Evolutionary conservation across 2,888 invertebrate genomes (phyloP), one percentile per base, ranked within the genome.

Genomic region (Pimpla rufipes): DNA sequence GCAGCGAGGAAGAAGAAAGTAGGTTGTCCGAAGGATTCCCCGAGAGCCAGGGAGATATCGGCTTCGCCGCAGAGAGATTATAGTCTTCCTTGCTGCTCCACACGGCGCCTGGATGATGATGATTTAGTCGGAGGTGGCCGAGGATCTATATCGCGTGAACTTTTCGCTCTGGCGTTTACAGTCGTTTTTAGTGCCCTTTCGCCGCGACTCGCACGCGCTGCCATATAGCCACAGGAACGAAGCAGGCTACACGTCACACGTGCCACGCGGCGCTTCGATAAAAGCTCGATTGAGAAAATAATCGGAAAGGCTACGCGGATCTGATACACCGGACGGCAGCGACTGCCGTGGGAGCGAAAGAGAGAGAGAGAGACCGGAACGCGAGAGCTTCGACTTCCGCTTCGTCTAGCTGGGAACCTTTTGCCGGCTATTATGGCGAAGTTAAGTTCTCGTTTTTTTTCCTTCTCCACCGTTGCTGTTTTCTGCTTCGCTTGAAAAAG

Each of bases 1-100:
- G 50, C 68, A 68, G 71, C 70, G 79, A 70, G 68, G 62, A 80
- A 74, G 80, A 83, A 80, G 83, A 83, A 83, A 83, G 83, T 83
- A 83, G 83, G 83, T 83, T 83, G 80, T 52, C 62, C 62, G 68
- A 80, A 77, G 83, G 77, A 83, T 62, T 80, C 74, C 52, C 71
- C 59, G 62, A 64, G 83, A 83, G 77, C 62, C 50, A 42, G 21
- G 18, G 35, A 40, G 57, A 57, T 59, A 59, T 13, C 62, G 18
- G 8, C 18, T 10, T 18, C 42, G 21, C 7, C 37, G 40, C 45
- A 73, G 37, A 73, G 3, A 73, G 37, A 73, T 59, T 73, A 45
- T 29, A 42, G 42, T 42, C 45, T 42, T 73, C 10, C n/a, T n/a
- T n/a, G n/a, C 40, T n/a, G 13, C 23, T 7, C 29, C 29, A 59